Evolutionary conservation across 92 coral and sea anemone genomes (phyloP).

Genomic region (Chrysogorgia sp.): DNA sequence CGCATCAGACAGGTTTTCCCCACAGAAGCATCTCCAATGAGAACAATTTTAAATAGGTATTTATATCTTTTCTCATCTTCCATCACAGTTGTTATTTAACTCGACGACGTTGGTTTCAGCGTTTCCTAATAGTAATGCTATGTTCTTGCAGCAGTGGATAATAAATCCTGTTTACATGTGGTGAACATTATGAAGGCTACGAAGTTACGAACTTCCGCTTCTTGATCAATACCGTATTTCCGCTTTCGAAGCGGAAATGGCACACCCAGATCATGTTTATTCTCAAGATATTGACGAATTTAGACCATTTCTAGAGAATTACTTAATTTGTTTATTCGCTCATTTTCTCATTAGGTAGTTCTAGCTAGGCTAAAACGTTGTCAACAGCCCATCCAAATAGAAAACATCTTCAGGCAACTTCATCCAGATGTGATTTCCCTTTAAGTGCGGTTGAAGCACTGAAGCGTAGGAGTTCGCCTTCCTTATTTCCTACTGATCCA

Average conservation of each 20-base stretch:
- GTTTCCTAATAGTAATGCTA: neutral
- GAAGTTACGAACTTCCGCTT: neutral
- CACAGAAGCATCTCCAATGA: constrained; percentile 99
- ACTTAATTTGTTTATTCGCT: too few species aligned
- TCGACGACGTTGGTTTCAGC: neutral
- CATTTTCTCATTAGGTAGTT: too few species aligned
- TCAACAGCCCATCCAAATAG: too few species aligned
- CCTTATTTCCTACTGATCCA: too few species aligned
- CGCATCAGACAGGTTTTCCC: constrained; percentile 98
- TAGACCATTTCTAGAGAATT: too few species aligned
- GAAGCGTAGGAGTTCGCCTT: too few species aligned
- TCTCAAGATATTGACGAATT: too few species aligned
- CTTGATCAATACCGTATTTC: neutral
- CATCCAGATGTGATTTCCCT: too few species aligned
- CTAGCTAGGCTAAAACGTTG: too few species aligned
- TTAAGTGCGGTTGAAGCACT: too few species aligned
- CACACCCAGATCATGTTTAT: too few species aligned
- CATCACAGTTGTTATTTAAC: neutral
- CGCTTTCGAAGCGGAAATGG: neutral
- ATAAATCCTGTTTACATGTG: constrained; percentile 1
- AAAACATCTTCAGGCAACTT: too few species aligned
- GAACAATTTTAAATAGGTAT: constrained; percentile 91
- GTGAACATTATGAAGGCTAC: neutral
- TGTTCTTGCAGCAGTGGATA: neutral
- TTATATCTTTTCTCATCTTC: constrained; percentile 58